Conservation (phyloP, 2,113 vertebrate genomes). For the Ammodytes marinus region DNA sequence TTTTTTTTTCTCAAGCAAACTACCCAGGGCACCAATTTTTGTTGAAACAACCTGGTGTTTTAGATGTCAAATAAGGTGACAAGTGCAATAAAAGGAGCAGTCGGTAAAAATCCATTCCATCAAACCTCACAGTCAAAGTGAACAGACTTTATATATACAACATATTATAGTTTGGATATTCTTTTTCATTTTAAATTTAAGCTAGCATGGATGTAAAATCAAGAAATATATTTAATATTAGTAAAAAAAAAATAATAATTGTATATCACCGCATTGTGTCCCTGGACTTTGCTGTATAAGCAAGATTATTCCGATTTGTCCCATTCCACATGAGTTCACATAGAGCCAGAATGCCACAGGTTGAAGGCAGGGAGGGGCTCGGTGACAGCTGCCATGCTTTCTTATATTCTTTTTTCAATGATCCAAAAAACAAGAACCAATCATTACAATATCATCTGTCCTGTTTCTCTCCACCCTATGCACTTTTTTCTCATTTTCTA, state of each 20-base stretch:
- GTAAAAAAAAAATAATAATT: neutral
- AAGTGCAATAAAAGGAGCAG: slow-evolving; percentile 19
- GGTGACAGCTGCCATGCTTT: slow-evolving; percentile 17
- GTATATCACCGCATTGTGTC: neutral
- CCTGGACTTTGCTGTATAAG: neutral
- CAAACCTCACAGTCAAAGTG: neutral
- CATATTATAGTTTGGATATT: neutral
- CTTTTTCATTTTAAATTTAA: neutral
- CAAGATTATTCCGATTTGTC: neutral
- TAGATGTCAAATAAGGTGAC: slow-evolving; percentile 19
- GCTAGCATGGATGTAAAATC: neutral
- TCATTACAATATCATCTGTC: slow-evolving; percentile 36
- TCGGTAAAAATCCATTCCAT: neutral
- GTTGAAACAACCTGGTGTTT: slow-evolving; percentile 23
- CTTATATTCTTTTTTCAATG: slow-evolving; percentile 18
- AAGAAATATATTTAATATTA: neutral
- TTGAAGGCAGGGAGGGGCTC: slow-evolving; percentile 3
- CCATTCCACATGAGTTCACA: neutral
- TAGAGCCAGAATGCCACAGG: slow-evolving; percentile 1
- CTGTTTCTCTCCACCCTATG: slow-evolving; percentile 12
- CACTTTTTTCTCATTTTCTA: slow-evolving; percentile 6
- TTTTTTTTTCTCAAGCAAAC: slow-evolving; percentile 6
- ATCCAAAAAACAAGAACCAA: slow-evolving; percentile 43
- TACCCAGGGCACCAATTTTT: neutral
- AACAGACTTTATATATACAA: neutral